Conservation (phyloP, 2,113 vertebrate genomes). For the Lasiurus borealis region DNA sequence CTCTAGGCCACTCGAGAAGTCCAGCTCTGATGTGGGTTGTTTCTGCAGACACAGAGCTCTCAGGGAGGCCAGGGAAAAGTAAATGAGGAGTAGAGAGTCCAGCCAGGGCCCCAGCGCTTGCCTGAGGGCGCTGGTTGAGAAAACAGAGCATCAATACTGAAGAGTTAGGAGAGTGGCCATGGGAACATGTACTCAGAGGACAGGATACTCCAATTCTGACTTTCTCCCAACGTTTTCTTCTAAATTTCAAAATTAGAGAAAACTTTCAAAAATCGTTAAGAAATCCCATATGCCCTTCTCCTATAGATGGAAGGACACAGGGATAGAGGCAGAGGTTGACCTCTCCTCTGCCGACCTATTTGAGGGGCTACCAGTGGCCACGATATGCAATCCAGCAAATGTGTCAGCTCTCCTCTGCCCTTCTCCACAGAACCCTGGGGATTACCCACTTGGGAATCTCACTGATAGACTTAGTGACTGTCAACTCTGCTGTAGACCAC, state of each 20-base stretch:
- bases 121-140: not conserved
- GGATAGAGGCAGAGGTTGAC: not conserved
- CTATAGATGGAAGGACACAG: not conserved
- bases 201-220: not conserved
- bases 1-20: not conserved
- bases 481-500: no score
- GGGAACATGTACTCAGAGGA: no score
- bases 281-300: rapidly evolving
- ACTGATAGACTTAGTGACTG: not conserved
- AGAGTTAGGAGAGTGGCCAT: not conserved
- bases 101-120: not conserved
- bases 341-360: no score
- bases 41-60: not conserved
- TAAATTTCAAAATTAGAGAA: not conserved
- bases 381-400: not conserved
- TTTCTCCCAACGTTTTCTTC: not conserved
- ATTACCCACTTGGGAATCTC: not conserved
- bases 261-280: rapidly evolving
- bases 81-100: not conserved
- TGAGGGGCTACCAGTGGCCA: not conserved
- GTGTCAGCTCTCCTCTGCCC: not conserved
- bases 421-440: no score
- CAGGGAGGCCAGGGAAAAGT: not conserved
- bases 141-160: rapidly evolving
- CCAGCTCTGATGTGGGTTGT: not conserved